Conservation (phyloP, 2,888 invertebrate species). For the Allygus modestus region DNA sequence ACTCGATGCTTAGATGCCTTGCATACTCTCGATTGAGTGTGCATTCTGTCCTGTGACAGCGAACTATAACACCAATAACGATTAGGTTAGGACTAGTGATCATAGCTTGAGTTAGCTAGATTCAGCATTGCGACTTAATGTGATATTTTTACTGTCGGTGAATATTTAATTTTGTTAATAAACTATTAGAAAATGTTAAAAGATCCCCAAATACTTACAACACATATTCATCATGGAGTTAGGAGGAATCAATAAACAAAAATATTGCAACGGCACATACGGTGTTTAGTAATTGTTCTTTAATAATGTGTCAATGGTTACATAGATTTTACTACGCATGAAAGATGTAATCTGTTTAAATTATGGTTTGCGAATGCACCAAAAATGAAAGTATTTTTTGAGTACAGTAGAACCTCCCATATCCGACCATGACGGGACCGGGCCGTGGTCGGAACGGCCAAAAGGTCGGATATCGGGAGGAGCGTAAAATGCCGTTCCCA, state of each 20-base stretch:
- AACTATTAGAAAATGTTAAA: not conserved
- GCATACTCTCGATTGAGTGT: not conserved
- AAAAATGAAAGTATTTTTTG: no score
- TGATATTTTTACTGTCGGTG: constrained; percentile 5
- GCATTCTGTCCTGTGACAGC: constrained; percentile 36
- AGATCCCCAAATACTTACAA: not conserved
- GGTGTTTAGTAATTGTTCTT: no score
- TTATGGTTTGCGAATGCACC: no score
- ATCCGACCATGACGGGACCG: no score
- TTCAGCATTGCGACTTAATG: constrained; percentile 12
- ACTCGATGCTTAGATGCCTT: not conserved
- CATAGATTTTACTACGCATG: no score
- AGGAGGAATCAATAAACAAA: not conserved
- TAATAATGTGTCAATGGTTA: no score
- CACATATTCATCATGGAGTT: not conserved
- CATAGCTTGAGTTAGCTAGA: constrained; percentile 12
- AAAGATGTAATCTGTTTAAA: no score
- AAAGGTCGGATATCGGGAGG: no score
- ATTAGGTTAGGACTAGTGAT: constrained; percentile 16
- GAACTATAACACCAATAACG: constrained; percentile 55
- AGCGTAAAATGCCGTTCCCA: no score
- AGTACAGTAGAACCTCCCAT: no score
- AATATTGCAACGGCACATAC: no score
- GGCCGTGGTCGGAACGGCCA: no score
- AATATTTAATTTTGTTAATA: not conserved